phyloP scores from a whole-genome alignment of 2,113 vertebrate species.

The Thinocorus orbignyianus region DNA sequence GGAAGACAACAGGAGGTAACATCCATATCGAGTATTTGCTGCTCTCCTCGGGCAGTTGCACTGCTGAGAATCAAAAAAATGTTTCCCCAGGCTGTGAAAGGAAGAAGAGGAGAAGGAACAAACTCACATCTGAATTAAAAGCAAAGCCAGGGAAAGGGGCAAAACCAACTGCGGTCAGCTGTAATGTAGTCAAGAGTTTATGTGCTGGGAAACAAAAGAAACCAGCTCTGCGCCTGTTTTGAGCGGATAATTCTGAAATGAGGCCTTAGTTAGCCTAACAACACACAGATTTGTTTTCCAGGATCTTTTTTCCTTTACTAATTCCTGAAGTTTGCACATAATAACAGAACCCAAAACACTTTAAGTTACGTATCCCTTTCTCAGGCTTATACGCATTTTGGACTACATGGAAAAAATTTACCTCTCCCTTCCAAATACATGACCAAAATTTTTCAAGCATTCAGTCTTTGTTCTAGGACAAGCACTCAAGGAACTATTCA shows the following conservation, averaged over 20 bases:
- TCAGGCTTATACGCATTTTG: not conserved
- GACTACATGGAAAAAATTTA: not conserved
- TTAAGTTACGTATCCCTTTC: not conserved
- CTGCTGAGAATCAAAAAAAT: not conserved
- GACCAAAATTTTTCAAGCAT: not conserved
- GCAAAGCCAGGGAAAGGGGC: not conserved
- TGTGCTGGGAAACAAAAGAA: not conserved
- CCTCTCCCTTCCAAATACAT: fast-evolving
- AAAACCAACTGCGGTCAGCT: not conserved
- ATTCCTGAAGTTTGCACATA: not conserved
- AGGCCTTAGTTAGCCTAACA: not conserved
- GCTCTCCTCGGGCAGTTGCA: not conserved
- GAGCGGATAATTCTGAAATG: not conserved
- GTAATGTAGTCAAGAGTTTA: not conserved
- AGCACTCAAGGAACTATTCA: not conserved
- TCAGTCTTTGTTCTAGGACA: not conserved
- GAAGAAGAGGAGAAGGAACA: not conserved
- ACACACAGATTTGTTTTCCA: not conserved
- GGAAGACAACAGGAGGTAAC: not conserved
- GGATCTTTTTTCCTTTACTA: not conserved
- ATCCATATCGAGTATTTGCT: not conserved
- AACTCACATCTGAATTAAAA: not conserved
- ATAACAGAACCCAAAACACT: not conserved
- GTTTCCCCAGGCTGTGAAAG: not conserved
- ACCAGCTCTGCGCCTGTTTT: not conserved